phyloP scores from a whole-genome alignment of 2,113 vertebrate genomes.

The Chaetura pelagica region DNA sequence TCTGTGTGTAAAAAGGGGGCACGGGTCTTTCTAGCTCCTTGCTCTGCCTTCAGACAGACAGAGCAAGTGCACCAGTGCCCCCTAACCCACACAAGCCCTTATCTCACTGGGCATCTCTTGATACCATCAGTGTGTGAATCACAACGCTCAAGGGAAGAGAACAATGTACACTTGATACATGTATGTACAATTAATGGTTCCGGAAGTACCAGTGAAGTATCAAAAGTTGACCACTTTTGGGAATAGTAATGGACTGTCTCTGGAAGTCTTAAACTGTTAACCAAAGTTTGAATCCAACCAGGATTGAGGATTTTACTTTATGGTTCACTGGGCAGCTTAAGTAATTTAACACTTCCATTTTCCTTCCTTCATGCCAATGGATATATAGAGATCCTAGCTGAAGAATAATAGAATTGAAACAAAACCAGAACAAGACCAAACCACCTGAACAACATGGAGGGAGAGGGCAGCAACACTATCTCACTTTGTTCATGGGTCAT shows the following conservation, averaged over 20 bases:
- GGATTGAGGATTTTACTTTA: not conserved
- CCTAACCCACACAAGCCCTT: not conserved
- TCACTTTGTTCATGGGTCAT: not conserved
- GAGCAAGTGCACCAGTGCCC: not conserved
- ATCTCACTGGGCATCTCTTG: not conserved
- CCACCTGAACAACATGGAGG: not conserved
- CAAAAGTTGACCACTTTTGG: not conserved
- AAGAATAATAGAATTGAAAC: not conserved
- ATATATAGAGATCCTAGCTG: not conserved
- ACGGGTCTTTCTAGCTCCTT: not conserved
- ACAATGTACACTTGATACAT: not conserved
- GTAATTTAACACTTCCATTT: not conserved
- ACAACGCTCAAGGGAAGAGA: not conserved
- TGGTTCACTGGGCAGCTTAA: not conserved
- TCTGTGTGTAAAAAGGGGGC: not conserved
- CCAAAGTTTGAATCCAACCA: slow-evolving; percentile 1
- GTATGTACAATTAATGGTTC: not conserved
- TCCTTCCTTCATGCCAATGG: not conserved
- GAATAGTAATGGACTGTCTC: not conserved
- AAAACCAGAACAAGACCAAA: not conserved
- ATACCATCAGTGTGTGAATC: not conserved
- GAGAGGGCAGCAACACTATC: not conserved
- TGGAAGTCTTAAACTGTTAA: not conserved
- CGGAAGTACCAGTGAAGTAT: not conserved
- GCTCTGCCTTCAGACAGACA: not conserved